Conservation (phyloP, 2,113 vertebrate species). For the Alaudala cheleensis region DNA sequence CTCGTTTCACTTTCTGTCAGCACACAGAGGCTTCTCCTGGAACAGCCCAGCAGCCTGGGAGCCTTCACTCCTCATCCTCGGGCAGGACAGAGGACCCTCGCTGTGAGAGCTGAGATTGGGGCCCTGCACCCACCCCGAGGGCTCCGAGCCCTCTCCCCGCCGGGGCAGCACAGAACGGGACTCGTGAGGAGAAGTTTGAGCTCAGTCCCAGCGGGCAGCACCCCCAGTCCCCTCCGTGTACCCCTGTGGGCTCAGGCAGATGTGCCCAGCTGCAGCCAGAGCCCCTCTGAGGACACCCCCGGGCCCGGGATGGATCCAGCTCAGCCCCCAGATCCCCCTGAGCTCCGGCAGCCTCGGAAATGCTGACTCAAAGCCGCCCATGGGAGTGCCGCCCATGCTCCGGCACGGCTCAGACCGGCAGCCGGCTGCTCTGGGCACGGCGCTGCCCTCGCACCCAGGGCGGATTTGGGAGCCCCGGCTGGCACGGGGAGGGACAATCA, state of each 20-base stretch:
- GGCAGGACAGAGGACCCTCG: background rate
- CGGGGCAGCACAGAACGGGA: fast-evolving
- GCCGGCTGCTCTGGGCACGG: fast-evolving
- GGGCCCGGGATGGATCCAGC: background rate
- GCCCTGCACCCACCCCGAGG: fast-evolving
- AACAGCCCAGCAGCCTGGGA: background rate
- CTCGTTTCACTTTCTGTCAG: fast-evolving
- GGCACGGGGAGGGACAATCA: fast-evolving
- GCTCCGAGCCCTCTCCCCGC: fast-evolving
- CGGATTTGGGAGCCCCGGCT: fast-evolving
- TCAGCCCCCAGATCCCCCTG: background rate
- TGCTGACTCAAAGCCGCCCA: background rate
- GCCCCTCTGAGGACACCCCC: background rate
- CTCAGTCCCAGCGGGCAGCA: fast-evolving
- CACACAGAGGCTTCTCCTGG: background rate
- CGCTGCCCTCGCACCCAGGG: background rate
- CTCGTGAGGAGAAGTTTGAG: fast-evolving
- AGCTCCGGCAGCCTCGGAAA: background rate
- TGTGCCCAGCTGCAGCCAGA: background rate
- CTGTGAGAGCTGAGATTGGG: background rate
- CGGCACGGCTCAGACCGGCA: no score
- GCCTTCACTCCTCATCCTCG: background rate
- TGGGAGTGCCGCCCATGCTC: no score
- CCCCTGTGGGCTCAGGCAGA: fast-evolving
- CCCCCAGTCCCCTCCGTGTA: fast-evolving